A percentile compares a stretch with the other conserved stretches of the same genome.
These are phyloP conservation scores for Capromys pilorides DNA, from an alignment of 2,797 vertebrate genomes.

Conservation along the genomic window DNA sequence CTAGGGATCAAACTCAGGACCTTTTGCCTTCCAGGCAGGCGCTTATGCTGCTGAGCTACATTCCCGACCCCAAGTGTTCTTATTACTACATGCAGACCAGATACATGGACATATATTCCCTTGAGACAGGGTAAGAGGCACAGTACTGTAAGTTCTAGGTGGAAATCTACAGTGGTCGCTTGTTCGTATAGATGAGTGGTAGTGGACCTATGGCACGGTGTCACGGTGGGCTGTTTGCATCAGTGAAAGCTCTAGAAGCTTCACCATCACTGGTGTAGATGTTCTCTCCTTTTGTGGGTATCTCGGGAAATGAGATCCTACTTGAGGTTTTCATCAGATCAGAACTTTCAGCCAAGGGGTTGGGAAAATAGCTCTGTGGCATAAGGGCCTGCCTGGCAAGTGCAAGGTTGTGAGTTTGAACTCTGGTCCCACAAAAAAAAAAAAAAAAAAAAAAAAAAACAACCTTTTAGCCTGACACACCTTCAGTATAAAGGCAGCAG, in stretches of 20 bases:
- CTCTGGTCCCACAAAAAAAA: no score
- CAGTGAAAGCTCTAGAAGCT: not conserved
- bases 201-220: not conserved
- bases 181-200: not conserved
- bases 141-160: not conserved
- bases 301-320: not conserved
- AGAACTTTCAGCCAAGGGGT: not conserved
- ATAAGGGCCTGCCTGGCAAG: no score
- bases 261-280: not conserved
- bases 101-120: not conserved
- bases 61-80: not conserved
- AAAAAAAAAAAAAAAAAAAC: no score
- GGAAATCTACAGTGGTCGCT: not conserved
- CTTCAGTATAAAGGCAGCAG: not conserved
- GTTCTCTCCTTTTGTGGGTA: not conserved
- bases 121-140: not conserved
- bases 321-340: not conserved
- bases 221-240: not conserved
- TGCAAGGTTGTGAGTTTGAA: no score
- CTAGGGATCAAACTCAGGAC: no score
- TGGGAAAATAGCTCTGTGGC: no score
- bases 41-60: no score
- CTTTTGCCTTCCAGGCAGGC: no score
- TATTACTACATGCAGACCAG: not conserved
- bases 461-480: not conserved